Percentiles rank a stretch among this genome's conserved stretches.
These are phyloP conservation scores for Trichomalopsis sarcophagae DNA, from an alignment of 1,140 invertebrate species.

Conservation along the genomic window DNA sequence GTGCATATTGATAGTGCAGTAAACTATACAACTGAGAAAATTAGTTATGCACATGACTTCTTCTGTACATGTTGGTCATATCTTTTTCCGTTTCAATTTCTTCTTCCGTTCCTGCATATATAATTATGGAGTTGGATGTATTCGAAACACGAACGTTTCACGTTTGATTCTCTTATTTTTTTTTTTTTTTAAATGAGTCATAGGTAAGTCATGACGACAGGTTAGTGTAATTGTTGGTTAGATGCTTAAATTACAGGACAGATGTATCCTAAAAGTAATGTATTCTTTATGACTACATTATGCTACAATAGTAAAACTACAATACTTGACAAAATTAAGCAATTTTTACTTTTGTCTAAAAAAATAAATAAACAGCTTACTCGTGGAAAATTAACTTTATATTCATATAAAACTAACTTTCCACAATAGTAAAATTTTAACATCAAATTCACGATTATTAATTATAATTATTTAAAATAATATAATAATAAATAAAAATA, in stretches of 20 bases:
- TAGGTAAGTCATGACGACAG: background rate
- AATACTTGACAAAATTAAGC: too few species aligned
- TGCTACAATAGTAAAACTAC: too few species aligned
- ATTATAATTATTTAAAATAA: too few species aligned
- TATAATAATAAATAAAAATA: background rate
- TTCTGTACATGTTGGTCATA: conserved; percentile 36
- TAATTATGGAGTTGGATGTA: conserved; percentile 31
- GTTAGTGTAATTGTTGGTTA: background rate
- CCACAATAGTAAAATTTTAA: background rate
- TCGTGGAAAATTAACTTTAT: too few species aligned
- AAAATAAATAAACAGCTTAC: background rate
- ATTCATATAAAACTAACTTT: too few species aligned
- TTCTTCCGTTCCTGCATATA: conserved; percentile 37
- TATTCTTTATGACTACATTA: background rate
- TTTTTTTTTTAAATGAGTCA: conserved; percentile 36
- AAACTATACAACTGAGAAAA: conserved; percentile 1
- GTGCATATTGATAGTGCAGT: background rate
- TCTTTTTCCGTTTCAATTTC: conserved; percentile 45
- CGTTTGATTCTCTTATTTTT: conserved; percentile 31
- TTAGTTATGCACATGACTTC: conserved; percentile 41
- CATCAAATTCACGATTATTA: background rate
- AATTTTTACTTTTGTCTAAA: background rate
- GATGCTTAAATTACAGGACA: background rate
- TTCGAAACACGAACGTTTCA: conserved; percentile 1
- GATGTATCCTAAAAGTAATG: background rate